Evolutionary conservation across 2,797 vertebrate genomes (phyloP).

Genomic region (Chaetophractus vellerosus): DNA sequence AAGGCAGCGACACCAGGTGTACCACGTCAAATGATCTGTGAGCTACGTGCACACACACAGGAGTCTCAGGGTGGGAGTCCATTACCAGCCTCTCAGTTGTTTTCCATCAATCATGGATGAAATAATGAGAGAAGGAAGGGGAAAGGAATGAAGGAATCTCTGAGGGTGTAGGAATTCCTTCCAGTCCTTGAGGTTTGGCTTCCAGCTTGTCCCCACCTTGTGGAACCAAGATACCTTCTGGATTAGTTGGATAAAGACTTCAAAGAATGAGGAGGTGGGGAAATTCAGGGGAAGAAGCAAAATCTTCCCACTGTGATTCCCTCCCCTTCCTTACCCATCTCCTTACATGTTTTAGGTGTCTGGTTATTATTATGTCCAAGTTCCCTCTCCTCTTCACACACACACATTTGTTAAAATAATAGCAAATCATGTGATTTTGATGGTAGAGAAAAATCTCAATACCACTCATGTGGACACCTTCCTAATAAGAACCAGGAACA

Average conservation of each 20-base stretch:
- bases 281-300: background rate
- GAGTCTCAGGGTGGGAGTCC: background rate
- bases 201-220: background rate
- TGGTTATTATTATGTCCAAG: too few species aligned
- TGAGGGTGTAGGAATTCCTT: background rate
- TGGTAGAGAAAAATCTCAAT: background rate
- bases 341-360: too few species aligned
- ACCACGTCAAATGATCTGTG: background rate
- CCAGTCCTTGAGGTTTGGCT: background rate
- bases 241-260: background rate
- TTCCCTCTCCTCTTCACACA: too few species aligned
- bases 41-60: fast-evolving
- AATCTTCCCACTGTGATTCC: too few species aligned
- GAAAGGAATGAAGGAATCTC: background rate
- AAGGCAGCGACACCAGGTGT: background rate
- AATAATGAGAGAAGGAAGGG: background rate
- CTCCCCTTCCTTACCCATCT: background rate
- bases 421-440: background rate
- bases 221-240: background rate
- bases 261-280: background rate
- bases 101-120: background rate
- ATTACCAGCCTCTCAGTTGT: background rate
- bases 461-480: background rate
- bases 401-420: background rate
- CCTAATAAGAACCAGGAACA: background rate